A percentile compares a stretch with the other conserved stretches of the same genome.
Evolutionary conservation across 2,113 vertebrate genomes (phyloP).

Genomic region (Fukomys damarensis): DNA sequence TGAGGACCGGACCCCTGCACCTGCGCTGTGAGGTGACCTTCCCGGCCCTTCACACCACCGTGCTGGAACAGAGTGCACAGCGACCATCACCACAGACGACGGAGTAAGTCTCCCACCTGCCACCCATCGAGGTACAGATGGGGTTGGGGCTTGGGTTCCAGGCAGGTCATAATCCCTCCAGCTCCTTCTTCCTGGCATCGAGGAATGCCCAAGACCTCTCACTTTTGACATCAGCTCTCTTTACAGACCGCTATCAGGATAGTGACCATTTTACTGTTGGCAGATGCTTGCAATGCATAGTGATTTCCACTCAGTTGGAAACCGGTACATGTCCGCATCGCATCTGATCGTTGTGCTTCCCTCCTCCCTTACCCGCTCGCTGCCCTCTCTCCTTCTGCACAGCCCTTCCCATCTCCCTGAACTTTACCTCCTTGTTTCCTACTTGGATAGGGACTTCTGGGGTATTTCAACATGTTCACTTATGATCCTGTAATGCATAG

Average conservation of each 20-base stretch:
- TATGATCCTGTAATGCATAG: not conserved
- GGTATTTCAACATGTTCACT: not conserved
- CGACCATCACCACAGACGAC: not conserved
- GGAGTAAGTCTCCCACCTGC: accelerated
- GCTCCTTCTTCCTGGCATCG: not conserved
- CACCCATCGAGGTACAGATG: not conserved
- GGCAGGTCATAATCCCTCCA: not conserved
- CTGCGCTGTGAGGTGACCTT: not conserved
- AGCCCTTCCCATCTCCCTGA: not conserved
- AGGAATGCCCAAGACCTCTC: not conserved
- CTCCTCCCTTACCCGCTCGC: not conserved
- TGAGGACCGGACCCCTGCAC: not conserved
- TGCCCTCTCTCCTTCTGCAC: not conserved
- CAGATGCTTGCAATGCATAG: not conserved
- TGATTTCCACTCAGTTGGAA: not conserved
- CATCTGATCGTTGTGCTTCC: not conserved
- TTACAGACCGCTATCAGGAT: not conserved
- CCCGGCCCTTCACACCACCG: not conserved
- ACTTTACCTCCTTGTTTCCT: not conserved
- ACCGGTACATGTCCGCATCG: accelerated
- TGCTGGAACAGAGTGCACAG: no score
- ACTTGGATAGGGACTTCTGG: not conserved
- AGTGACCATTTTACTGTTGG: not conserved
- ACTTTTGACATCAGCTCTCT: not conserved
- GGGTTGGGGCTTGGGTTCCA: not conserved